Evolutionary conservation across 2,113 vertebrate genomes (phyloP), one percentile per base, ranked within the genome.

Genomic region (Zosterops pallidus): DNA sequence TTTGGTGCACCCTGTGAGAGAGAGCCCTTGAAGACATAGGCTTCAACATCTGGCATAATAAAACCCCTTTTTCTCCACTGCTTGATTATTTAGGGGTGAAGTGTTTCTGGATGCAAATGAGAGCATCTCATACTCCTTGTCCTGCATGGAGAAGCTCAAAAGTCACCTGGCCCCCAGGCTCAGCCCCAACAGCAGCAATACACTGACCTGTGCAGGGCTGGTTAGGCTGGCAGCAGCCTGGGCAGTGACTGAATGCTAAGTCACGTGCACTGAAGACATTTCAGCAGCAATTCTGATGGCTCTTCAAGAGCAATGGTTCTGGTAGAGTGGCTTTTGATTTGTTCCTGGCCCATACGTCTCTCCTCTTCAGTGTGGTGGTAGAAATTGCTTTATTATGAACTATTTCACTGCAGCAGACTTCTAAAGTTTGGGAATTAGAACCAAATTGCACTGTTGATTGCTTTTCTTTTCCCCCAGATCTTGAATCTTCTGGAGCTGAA

Each of bases 301-400:
- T 83, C 23, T 86, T 59, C 67, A 74, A 65, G 63, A 74, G 64
- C 2, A 1, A 12, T 86, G 55, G 75, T 63, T 74, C 64, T 81
- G 26, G 6, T 55, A 41, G 64, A 86, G 89, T 33, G 41, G 35
- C 57, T 92, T 84, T 92, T 3, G 8, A 84, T 84, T 89, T 56
- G 33, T 59, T 87, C 65, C 74, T 62, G 65, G 31, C 47, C n/a
- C 53, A 5, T n/a, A 47, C 0, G 0, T 26, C 46, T 64, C 37
- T 67, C 35, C 60, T 85, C 60, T 77, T 77, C 69, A 64, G 53
- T 0, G 0, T 4, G 37, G 49, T 77, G 22, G 16, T 56, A 89
- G 46, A 87, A 95, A 92, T 82, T 82, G 65, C 57, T 95, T 86
- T 89, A 68, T 86, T 90, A 77, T 24, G 56, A 89, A 77, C 71